Base-by-base conservation (phyloP, 2,797 vertebrate genomes). In the Parotocinclus haroldoi region DNA sequence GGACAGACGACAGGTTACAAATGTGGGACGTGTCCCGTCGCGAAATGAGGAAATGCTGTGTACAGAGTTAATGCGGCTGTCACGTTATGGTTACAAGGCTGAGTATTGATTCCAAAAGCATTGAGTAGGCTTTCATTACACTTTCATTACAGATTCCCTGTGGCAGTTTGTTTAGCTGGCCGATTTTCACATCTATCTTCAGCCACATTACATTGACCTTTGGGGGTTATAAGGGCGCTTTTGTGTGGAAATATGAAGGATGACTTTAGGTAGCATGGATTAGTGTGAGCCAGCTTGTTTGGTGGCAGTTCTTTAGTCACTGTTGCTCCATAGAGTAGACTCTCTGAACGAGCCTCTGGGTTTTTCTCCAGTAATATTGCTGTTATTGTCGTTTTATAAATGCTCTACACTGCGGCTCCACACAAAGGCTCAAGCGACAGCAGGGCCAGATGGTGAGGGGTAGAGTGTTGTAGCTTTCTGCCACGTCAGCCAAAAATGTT, bases 171-270 rank as follows among this genome's bases (percentile, higher is more conserved):
- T 73, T 79, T 66, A 72, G 48, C 51, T 45, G 58, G 19, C 57
- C 39, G 10, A 52, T 52, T 60, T 67, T 68, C 51, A 58, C 52
- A 66, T 66, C 54, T 18, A 66, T 14, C 19, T 64, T 62, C 7
- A 13, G 9, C 36, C 11, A 36, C 53, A 18, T 50, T n/a, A 13
- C 16, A 39, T 10, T 44, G 37, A 38, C 46, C 59, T 63, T 7
- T 17, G 19, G 51, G 56, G 58, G 11, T 38, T 62, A 19, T 11
- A 27, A 53, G 7, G 13, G 13, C 10, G 38, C 19, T 59, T 51
- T 67, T n/a, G 36, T 42, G 14, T 5, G 36, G 55, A 70, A 70
- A 73, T 74, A 64, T 70, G 75, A 67, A 52, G 16, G 50, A 70
- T 70, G 44, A 53, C 70, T 62, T 17, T 10, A 66, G 54, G 53